Evolutionary conservation across 1,140 invertebrate species (phyloP).

Genomic region (Listronotus bonariensis): DNA sequence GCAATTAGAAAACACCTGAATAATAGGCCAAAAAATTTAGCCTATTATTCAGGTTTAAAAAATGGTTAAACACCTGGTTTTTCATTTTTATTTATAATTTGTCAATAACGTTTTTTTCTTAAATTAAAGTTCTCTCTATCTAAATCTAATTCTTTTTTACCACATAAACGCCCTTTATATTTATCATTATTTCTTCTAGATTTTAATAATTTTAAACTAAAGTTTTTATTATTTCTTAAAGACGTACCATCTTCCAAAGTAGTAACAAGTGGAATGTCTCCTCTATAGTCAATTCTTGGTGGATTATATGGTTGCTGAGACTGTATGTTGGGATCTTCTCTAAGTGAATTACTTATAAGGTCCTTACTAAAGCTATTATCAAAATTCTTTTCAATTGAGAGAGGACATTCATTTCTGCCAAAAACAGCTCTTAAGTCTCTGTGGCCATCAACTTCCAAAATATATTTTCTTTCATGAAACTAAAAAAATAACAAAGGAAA

Average conservation of each 20-base stretch:
- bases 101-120: too few species aligned
- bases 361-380: constrained; percentile 35
- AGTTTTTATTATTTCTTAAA: constrained; percentile 51
- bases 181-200: too few species aligned
- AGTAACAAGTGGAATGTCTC: constrained; percentile 75
- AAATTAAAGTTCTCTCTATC: too few species aligned
- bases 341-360: constrained; percentile 37
- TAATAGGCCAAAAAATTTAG: too few species aligned
- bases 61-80: too few species aligned
- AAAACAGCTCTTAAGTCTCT: constrained; percentile 48
- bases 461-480: constrained; percentile 60
- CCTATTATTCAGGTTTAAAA: too few species aligned
- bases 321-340: constrained; percentile 45
- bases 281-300: constrained; percentile 54
- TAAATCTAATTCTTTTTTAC: too few species aligned
- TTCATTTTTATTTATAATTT: too few species aligned
- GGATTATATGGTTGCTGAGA: constrained; percentile 35
- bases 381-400: constrained; percentile 31
- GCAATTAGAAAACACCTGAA: too few species aligned
- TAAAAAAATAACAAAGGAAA: too few species aligned
- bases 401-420: constrained; percentile 50
- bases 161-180: too few species aligned
- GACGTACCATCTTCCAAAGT: constrained; percentile 65
- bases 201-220: too few species aligned
- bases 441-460: constrained; percentile 56